Conservation (phyloP, 1,140 invertebrate species). For the Danaus plexippus region DNA sequence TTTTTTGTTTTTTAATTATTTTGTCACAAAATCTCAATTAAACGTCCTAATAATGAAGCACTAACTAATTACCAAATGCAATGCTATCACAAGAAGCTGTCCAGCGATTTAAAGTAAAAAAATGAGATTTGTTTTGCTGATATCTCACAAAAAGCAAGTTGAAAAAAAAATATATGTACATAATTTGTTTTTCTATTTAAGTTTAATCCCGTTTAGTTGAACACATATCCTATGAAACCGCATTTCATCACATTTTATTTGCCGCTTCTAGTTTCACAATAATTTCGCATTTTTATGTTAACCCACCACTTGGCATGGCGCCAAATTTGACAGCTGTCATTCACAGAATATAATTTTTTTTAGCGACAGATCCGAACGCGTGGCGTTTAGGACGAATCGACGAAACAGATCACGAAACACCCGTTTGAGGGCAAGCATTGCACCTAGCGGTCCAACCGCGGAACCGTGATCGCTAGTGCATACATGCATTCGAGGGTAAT, state of each 20-base stretch:
- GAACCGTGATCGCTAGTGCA: constrained; percentile 30
- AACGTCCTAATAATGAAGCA: too few species aligned
- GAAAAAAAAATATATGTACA: constrained; percentile 1
- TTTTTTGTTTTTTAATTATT: constrained; percentile 25
- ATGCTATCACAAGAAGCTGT: constrained; percentile 3
- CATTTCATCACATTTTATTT: too few species aligned
- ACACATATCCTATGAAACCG: too few species aligned
- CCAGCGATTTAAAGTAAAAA: neutral
- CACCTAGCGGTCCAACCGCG: constrained; percentile 35
- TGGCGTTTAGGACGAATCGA: constrained; percentile 86
- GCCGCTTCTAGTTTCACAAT: too few species aligned
- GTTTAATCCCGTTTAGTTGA: constrained; percentile 5
- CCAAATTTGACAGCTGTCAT: neutral
- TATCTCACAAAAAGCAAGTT: constrained; percentile 26
- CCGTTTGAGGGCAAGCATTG: constrained; percentile 76
- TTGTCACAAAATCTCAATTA: constrained; percentile 11
- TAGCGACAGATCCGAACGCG: constrained; percentile 82
- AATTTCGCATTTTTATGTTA: too few species aligned
- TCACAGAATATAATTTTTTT: constrained; percentile 8
- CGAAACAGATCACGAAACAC: constrained; percentile 86
- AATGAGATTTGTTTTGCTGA: neutral
- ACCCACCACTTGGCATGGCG: too few species aligned
- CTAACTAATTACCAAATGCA: neutral
- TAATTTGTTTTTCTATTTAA: too few species aligned
- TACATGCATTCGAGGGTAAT: neutral